A percentile compares a stretch with the other conserved stretches of the same genome.
These are phyloP conservation scores for Andrena flavipes DNA, from an alignment of 2,888 invertebrate species.

Conservation along the genomic window DNA sequence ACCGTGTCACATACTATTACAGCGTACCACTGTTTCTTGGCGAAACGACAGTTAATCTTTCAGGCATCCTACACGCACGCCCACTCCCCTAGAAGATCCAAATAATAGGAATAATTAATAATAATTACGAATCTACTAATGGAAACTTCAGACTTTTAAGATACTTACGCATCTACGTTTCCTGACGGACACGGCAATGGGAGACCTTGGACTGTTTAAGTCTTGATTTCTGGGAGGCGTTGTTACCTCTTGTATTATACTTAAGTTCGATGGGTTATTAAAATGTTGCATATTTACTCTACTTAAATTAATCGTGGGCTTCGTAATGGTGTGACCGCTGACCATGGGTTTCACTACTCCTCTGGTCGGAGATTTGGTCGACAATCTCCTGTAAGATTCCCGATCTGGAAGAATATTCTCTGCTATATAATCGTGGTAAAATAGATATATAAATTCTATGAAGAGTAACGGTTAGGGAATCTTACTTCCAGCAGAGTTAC, in stretches of 20 bases:
- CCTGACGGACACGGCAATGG: slow-evolving; percentile 41
- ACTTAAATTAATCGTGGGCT: slow-evolving; percentile 82
- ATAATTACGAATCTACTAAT: not conserved
- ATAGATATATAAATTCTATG: not conserved
- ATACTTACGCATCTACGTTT: slow-evolving; percentile 67
- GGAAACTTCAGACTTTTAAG: not conserved
- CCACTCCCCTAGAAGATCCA: slow-evolving; percentile 69
- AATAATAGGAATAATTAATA: not conserved
- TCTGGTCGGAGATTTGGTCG: slow-evolving; percentile 79
- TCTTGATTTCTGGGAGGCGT: slow-evolving; percentile 67
- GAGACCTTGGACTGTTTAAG: slow-evolving; percentile 35
- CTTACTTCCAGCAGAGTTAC: slow-evolving; percentile 54
- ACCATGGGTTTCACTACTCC: slow-evolving; percentile 84
- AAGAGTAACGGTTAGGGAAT: not conserved
- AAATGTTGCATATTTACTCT: slow-evolving; percentile 80
- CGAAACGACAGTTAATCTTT: slow-evolving; percentile 72
- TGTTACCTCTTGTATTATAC: slow-evolving; percentile 76
- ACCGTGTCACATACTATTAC: not conserved
- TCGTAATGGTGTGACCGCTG: slow-evolving; percentile 82
- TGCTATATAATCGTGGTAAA: not conserved
- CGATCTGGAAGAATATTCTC: slow-evolving; percentile 63
- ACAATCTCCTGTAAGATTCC: slow-evolving; percentile 74
- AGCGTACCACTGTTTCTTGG: slow-evolving; percentile 74
- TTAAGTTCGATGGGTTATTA: slow-evolving; percentile 75
- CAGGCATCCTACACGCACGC: slow-evolving; percentile 73